Evolutionary conservation across 1,140 invertebrate species (phyloP), one percentile per base, ranked within the genome.

Genomic region (Macrotrachela quadricornifera): DNA sequence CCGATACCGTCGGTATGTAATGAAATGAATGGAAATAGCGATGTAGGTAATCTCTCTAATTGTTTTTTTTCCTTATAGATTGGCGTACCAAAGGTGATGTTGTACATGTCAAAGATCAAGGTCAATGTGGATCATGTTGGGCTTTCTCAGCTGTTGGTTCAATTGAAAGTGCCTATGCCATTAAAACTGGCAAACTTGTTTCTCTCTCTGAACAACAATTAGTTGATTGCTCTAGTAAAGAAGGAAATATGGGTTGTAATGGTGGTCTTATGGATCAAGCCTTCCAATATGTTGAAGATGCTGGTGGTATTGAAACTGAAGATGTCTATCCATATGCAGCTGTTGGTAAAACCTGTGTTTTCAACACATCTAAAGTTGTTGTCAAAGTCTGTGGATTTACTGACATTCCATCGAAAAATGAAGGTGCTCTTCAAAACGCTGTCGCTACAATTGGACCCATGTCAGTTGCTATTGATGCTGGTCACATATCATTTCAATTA

Each of bases 141-240:
- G 62, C 67, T 1, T 69, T 69, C 49, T 57, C 59, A 38, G 50
- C 59, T 17, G 59, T 61, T 17, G 48, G 58, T 17, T 54, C 44
- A n/a, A 46, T 52, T 41, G 44, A 52, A 52, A 45, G 15, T 18
- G 41, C 43, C 37, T 14, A 37, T 15, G 49, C 49, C 13, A 45
- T 36, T 41, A 44, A 51, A 12, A 51, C 75, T 18, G 82, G 82
- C 44, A 75, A 78, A 57, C 73, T 97, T 13, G 76, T 90, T 6
- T 88, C 85, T 3, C 76, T 97, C 0, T 91, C 85, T 59, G 91
- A 97, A 73, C 91, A 97, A 73, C 94, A 97, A 68, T 72, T 97
- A 44, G 76, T 97, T 18, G 92, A 97, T 73, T 97, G 92, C 64
- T 90, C 86, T 1, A 47, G 42, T 39, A 58, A 57, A 46, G 58